phyloP scores from a whole-genome alignment of 2,888 invertebrate genomes.

The Perithous albicinctus region DNA sequence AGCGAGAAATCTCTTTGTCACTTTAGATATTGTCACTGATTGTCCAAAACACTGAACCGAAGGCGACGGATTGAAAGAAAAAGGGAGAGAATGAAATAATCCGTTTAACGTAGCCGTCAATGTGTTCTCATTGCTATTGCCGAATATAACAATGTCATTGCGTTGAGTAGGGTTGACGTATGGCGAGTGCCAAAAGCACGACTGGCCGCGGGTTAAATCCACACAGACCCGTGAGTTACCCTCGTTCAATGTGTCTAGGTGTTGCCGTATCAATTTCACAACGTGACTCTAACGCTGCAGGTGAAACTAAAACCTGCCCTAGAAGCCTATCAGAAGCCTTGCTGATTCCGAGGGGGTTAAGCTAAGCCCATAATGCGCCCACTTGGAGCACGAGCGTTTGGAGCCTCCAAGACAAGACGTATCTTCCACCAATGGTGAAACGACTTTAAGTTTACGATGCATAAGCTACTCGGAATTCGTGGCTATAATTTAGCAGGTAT shows the following conservation, averaged over 20 bases:
- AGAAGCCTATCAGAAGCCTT: conserved; percentile 78
- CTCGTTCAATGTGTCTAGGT: conserved; percentile 25
- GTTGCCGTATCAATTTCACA: conserved; percentile 76
- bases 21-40: conserved; percentile 8
- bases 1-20: neutral
- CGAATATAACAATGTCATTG: conserved; percentile 9
- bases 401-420: neutral
- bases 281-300: conserved; percentile 49
- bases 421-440: neutral
- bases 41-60: neutral
- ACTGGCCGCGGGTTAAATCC: conserved; percentile 8
- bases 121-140: conserved; percentile 15
- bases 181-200: conserved; percentile 26
- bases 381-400: conserved; percentile 32
- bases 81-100: conserved; percentile 38
- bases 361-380: conserved; percentile 49
- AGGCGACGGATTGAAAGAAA: conserved; percentile 12
- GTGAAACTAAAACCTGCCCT: conserved; percentile 76
- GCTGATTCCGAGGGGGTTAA: conserved; percentile 73
- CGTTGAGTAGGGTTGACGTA: neutral
- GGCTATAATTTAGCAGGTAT: neutral
- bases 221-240: neutral
- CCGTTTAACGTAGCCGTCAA: conserved; percentile 18
- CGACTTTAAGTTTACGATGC: neutral
- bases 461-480: neutral